Evolutionary conservation across 2,113 vertebrate species (phyloP).

Genomic region (Collichthys lucidus): DNA sequence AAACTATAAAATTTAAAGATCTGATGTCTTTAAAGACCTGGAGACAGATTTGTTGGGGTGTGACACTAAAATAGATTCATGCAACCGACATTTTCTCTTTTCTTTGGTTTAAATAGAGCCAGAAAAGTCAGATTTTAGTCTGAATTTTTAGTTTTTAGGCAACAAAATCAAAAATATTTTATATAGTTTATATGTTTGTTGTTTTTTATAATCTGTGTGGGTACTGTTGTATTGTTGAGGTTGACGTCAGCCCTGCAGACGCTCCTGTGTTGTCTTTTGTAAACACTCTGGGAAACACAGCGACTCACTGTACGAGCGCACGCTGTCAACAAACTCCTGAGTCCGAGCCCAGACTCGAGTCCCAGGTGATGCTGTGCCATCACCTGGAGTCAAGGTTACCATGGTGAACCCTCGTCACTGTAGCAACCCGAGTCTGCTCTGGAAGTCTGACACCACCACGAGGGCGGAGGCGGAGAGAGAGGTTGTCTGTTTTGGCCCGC

Average conservation of each 20-base stretch:
- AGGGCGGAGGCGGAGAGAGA: not conserved
- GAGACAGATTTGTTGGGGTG: too few relatives aligned
- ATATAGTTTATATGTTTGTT: not conserved
- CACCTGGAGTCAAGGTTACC: conserved; percentile 19
- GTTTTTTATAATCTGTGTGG: too few relatives aligned
- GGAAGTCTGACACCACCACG: conserved; percentile 12
- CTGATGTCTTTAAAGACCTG: too few relatives aligned
- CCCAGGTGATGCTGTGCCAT: conserved; percentile 37
- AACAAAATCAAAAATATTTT: too few relatives aligned
- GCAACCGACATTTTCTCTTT: too few relatives aligned
- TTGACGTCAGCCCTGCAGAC: not conserved
- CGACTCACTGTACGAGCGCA: not conserved
- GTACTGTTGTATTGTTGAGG: too few relatives aligned
- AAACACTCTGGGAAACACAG: not conserved
- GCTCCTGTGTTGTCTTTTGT: not conserved
- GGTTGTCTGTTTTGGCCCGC: not conserved
- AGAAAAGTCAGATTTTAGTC: not conserved
- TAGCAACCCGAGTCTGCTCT: conserved; percentile 10
- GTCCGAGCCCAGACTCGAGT: not conserved
- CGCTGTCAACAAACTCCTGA: conserved; percentile 5
- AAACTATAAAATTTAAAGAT: too few relatives aligned
- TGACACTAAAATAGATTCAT: too few relatives aligned
- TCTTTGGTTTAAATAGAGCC: too few relatives aligned
- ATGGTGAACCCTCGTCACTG: conserved; percentile 15
- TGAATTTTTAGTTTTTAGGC: too few relatives aligned